A percentile compares a stretch with the other conserved stretches of the same genome.
Evolutionary conservation across 92 coral and sea anemone genomes (phyloP).

Genomic region (Heteractis magnifica): DNA sequence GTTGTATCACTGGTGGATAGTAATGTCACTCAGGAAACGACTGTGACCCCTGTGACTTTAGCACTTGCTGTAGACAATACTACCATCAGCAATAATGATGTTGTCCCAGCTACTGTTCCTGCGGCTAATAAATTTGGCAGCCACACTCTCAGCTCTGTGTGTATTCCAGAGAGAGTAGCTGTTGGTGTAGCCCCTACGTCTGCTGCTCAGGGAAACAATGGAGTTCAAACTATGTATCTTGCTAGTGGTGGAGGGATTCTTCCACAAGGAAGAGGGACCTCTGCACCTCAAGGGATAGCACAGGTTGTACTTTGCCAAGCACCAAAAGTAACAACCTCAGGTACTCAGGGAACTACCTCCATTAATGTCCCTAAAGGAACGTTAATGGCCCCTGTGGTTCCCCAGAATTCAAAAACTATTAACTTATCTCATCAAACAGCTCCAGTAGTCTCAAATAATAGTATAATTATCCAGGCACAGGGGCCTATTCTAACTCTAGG

Average conservation of each 20-base stretch:
- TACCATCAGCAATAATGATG: conserved; percentile 10
- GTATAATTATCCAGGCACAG: conserved; percentile 7
- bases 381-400: background rate
- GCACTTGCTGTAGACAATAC: conserved; percentile 16
- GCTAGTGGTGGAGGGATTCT: background rate
- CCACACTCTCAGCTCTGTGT: conserved; percentile 10
- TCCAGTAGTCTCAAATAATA: conserved; percentile 9
- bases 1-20: conserved; percentile 23
- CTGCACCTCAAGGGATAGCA: conserved; percentile 19
- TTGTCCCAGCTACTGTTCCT: conserved; percentile 25
- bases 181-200: background rate
- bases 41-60: conserved; percentile 4
- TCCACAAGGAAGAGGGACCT: background rate
- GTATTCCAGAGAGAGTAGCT: background rate
- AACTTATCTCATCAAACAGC: background rate
- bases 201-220: background rate
- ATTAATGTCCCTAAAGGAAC: conserved; percentile 21
- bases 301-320: conserved; percentile 29
- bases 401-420: background rate
- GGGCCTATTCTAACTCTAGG: conserved; percentile 15
- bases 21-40: background rate
- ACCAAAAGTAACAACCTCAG: background rate
- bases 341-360: conserved; percentile 4
- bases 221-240: background rate
- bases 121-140: background rate